Base-by-base conservation (phyloP, 1,140 invertebrate genomes). In the Popillia japonica region DNA sequence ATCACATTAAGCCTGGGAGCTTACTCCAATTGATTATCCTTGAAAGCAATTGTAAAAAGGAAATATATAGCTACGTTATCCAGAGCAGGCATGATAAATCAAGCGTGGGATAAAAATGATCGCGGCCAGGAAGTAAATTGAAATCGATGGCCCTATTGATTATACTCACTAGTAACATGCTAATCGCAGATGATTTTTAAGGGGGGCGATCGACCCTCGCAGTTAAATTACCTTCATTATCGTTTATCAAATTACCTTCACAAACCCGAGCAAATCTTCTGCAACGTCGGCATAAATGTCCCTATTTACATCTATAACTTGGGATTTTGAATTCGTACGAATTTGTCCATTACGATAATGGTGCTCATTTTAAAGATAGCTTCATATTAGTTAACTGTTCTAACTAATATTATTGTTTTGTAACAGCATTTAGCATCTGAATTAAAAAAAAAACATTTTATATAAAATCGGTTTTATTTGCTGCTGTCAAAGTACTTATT, bases 31-130 rank as follows among this genome's bases (percentile, higher is more conserved):
- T 81, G 80, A 81, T 81, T 81, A 80, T 80, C 79, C 79, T 78
- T 59, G 79, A 81, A 81, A 79, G 80, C 80, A 81, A 81, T 81
- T 81, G 80, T 81, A 80, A 79, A 80, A 79, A 80, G 80, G 75
- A 80, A 80, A 81, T 81, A 81, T 81, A 81, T 81, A 78, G 80
- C 77, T 78, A 48, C 78, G 80, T 75, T 77, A 80, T 81, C 80
- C 77, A 75, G 79, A 77, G 75, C 80, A 81, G 80, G 77, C 79
- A 77, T 80, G 80, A 78, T 81, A 81, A 81, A 81, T 81, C 80
- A 81, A 80, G 77, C 80, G 78, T 77, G 73, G 80, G 78, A 81
- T 81, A 81, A 81, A 81, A 81, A 81, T 81, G 80, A 81, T 80
- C 79, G 76, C 79, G 75, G 72, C 79, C 78, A 64, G 76, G 72